Evolutionary conservation across 2,797 vertebrate genomes (phyloP), one percentile per base, ranked within the genome.

Genomic region (Podarcis lilfordi): DNA sequence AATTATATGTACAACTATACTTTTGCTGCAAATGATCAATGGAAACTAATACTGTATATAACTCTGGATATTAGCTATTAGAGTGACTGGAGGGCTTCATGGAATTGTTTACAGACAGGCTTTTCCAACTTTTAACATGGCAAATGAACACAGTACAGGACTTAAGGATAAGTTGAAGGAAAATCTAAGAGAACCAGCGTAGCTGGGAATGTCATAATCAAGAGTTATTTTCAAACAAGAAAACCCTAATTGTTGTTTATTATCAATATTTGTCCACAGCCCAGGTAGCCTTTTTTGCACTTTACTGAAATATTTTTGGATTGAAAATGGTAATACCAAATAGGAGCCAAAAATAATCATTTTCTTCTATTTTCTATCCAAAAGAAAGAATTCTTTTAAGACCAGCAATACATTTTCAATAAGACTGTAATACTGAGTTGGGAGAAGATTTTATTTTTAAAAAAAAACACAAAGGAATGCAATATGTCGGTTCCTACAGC

Each of bases 371-470:
- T 40, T 59, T 90, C 91, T 94, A 86, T 91, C 68, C 89, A 93
- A 91, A 96, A 92, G 91, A 95, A 91, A 94, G 32, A 66, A 25
- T 76, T 91, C 71, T 92, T 93, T 94, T 93, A 84, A 95, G 92
- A 89, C 69, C 59, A 94, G 92, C 72, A 90, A 72, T 71, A 86
- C 89, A 92, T 90, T 94, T 91, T 94, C 94, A 93, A 96, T 93
- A 94, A 91, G 94, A 94, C 90, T 77, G 88, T 29, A 95, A 95
- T 79, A 61, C 80, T 80, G 80, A 94, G 66, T 91, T 90, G 85
- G 78, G 68, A 85, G 68, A 82, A 87, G 89, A 86, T 96, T 95
- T 96, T 89, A 89, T 94, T 96, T 95, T 96, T 95, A 88, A 27
- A 1, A 75, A 21, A 75, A 15, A 50, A 15, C 13, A 4, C 7